Conservation (phyloP, 64 coral and sea anemone genomes). For the Cladopsammia gracilis region DNA sequence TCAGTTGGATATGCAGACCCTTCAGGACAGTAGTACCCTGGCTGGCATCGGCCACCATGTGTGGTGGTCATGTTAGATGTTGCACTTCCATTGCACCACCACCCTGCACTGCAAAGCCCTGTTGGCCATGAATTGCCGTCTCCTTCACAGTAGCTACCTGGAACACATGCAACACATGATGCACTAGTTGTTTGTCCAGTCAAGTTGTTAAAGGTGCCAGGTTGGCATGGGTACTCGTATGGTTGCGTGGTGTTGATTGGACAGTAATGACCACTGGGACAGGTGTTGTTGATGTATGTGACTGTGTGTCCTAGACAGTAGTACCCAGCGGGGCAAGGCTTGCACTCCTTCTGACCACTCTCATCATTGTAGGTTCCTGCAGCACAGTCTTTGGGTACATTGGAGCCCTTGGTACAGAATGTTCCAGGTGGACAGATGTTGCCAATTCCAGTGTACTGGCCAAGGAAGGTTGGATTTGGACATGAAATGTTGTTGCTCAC, state of each 20-base stretch:
- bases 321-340: constrained; percentile 84
- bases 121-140: constrained; percentile 87
- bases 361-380: constrained; percentile 96
- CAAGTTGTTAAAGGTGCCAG: constrained; percentile 88
- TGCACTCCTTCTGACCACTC: constrained; percentile 81
- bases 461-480: constrained; percentile 82
- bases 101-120: constrained; percentile 88
- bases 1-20: constrained; percentile 71
- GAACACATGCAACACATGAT: constrained; percentile 86
- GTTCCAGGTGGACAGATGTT: constrained; percentile 95
- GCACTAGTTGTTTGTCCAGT: constrained; percentile 65
- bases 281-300: constrained; percentile 65
- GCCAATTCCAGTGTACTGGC: constrained; percentile 97
- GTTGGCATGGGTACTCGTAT: constrained; percentile 72
- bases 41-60: constrained; percentile 85
- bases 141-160: constrained; percentile 92
- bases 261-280: constrained; percentile 96
- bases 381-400: constrained; percentile 66
- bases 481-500: constrained; percentile 93
- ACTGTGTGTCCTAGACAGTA: constrained; percentile 76
- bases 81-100: constrained; percentile 97
- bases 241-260: constrained; percentile 76
- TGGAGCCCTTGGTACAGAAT: constrained; percentile 72
- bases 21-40: constrained; percentile 88
- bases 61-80: constrained; percentile 82